Percentiles rank a stretch among this genome's conserved stretches.
These are phyloP conservation scores for Gadus macrocephalus DNA, from an alignment of 2,113 vertebrate species.

Conservation along the genomic window DNA sequence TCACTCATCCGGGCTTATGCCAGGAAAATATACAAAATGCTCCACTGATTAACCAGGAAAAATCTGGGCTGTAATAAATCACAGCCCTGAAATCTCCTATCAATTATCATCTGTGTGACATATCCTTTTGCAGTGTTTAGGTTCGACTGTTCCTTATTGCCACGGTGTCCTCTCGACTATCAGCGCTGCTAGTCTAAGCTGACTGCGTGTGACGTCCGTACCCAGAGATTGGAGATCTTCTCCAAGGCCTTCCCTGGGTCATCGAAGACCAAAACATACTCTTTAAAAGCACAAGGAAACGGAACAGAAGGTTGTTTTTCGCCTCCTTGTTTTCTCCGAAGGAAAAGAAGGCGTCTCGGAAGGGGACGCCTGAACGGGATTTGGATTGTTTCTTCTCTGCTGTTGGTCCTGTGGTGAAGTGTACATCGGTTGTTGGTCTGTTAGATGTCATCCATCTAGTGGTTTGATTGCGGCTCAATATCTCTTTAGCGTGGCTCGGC, in stretches of 20 bases:
- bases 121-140: slow-evolving; percentile 60
- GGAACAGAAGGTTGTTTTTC: slow-evolving; percentile 29
- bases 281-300: slow-evolving; percentile 3
- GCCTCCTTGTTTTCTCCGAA: slow-evolving; percentile 11
- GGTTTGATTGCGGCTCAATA: no score
- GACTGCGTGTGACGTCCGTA: slow-evolving; percentile 57
- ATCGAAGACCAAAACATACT: slow-evolving; percentile 34
- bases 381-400: no score
- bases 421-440: no score
- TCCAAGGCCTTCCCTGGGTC: slow-evolving; percentile 61
- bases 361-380: not conserved
- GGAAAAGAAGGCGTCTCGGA: not conserved
- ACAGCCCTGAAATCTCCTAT: slow-evolving; percentile 31
- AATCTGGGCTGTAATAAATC: slow-evolving; percentile 38
- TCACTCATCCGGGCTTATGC: no score
- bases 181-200: slow-evolving; percentile 71
- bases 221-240: slow-evolving; percentile 58
- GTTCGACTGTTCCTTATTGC: slow-evolving; percentile 53
- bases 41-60: not conserved
- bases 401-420: no score
- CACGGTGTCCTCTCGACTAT: slow-evolving; percentile 66
- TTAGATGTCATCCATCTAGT: no score
- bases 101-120: slow-evolving; percentile 61
- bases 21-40: not conserved
- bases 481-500: no score